Percentiles rank a stretch among this genome's conserved stretches.
Conservation (phyloP, 2,797 vertebrate genomes). For the Semotilus atromaculatus region DNA sequence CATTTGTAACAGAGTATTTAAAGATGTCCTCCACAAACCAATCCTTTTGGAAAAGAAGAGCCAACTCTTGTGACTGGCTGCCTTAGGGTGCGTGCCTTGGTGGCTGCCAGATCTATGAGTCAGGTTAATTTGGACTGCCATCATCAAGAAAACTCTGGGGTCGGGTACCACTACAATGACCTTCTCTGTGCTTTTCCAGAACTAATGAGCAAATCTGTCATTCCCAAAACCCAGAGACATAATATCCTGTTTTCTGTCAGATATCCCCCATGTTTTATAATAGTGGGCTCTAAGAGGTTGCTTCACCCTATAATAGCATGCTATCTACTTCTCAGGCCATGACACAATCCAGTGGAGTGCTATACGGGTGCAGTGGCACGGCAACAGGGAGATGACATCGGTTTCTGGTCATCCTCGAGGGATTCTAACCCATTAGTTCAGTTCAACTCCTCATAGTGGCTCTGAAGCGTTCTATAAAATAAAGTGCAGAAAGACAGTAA, state of each 20-base stretch:
- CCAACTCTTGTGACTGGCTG: slow-evolving; percentile 10
- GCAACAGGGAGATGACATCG: background rate
- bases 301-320: slow-evolving; percentile 24
- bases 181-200: slow-evolving; percentile 42
- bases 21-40: slow-evolving; percentile 76
- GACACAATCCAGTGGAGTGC: slow-evolving; percentile 1
- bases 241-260: slow-evolving; percentile 43
- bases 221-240: slow-evolving; percentile 40
- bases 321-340: slow-evolving; percentile 19
- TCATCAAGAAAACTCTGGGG: slow-evolving; percentile 61
- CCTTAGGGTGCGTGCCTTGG: background rate
- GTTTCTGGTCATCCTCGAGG: background rate
- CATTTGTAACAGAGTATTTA: slow-evolving; percentile 77
- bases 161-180: slow-evolving; percentile 50
- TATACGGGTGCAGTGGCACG: slow-evolving; percentile 15
- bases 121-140: slow-evolving; percentile 67
- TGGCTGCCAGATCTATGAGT: slow-evolving; percentile 63
- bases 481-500: background rate
- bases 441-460: background rate
- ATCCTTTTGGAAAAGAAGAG: slow-evolving; percentile 50
- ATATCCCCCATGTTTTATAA: slow-evolving; percentile 12
- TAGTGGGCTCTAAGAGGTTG: slow-evolving; percentile 4
- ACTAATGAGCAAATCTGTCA: slow-evolving; percentile 54
- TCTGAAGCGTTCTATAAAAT: background rate
- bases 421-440: background rate